phyloP scores from a whole-genome alignment of 2,888 invertebrate genomes.

The Caenorhabditis zanzibari region DNA sequence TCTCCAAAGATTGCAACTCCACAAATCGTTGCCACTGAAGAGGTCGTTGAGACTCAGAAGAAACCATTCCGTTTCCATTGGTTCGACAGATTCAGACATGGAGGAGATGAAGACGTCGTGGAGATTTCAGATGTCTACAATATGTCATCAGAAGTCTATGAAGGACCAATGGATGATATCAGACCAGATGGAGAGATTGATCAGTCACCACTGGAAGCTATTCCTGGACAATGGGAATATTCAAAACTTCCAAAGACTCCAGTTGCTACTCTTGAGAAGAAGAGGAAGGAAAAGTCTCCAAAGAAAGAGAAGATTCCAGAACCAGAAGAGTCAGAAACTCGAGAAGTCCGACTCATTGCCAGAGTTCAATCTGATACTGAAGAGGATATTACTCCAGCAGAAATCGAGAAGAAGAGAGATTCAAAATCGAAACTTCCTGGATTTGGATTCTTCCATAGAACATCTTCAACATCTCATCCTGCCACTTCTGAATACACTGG shows the following conservation, averaged over 20 bases:
- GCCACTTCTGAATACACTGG: slow-evolving; percentile 48
- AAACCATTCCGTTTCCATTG: slow-evolving; percentile 19
- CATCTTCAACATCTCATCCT: background rate
- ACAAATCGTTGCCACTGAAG: background rate
- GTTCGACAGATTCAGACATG: background rate
- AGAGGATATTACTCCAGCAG: slow-evolving; percentile 7
- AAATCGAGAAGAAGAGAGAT: background rate
- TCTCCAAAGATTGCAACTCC: slow-evolving; percentile 11
- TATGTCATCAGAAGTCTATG: slow-evolving; percentile 61
- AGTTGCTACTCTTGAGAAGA: slow-evolving; percentile 31
- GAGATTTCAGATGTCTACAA: slow-evolving; percentile 53
- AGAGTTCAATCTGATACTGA: slow-evolving; percentile 48
- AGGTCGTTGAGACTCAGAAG: slow-evolving; percentile 4
- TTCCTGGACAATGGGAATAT: slow-evolving; percentile 26
- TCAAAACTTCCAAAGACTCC: background rate
- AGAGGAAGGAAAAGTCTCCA: slow-evolving; percentile 45
- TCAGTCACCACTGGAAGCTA: slow-evolving; percentile 11
- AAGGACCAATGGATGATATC: slow-evolving; percentile 54
- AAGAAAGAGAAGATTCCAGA: slow-evolving; percentile 37
- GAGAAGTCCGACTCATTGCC: slow-evolving; percentile 61
- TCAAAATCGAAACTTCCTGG: slow-evolving; percentile 7
- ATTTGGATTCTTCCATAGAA: slow-evolving; percentile 41
- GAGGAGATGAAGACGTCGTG: background rate
- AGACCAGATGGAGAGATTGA: slow-evolving; percentile 28
- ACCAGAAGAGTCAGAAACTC: slow-evolving; percentile 49